Conservation (phyloP, 1,140 invertebrate genomes). For the Macrosteles quadrilineatus region DNA sequence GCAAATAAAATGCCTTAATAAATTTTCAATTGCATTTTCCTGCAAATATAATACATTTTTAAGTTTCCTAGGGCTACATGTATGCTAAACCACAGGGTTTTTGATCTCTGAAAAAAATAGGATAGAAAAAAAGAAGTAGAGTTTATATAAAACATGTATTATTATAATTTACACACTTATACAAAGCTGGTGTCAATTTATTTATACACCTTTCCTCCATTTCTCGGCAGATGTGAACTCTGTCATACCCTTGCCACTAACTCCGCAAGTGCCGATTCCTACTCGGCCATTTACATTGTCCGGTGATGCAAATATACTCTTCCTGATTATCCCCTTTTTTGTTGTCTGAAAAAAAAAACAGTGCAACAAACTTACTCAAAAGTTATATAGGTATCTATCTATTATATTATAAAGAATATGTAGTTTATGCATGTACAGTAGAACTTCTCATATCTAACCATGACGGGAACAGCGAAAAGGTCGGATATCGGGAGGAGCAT, state of each 20-base stretch:
- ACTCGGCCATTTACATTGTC: conserved; percentile 90
- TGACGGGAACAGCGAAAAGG: no score
- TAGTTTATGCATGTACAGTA: no score
- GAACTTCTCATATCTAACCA: no score
- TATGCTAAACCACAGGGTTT: not conserved
- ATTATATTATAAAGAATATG: no score
- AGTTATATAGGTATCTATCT: no score
- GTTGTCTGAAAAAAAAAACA: conserved; percentile 56
- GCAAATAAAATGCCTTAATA: no score
- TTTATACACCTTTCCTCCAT: conserved; percentile 73
- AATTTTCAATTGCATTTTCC: no score
- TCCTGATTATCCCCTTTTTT: conserved; percentile 73
- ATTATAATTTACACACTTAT: conserved; percentile 42
- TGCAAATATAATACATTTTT: no score
- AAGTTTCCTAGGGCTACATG: not conserved
- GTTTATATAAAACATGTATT: conserved; percentile 42
- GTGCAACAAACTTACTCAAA: no score
- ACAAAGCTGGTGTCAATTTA: conserved; percentile 30
- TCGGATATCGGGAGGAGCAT: no score
- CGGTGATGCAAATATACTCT: conserved; percentile 96
- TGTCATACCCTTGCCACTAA: conserved; percentile 94
- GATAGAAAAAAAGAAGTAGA: no score
- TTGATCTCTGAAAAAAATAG: no score
- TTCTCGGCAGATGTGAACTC: conserved; percentile 88
- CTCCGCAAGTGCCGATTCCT: conserved; percentile 94